Conservation (phyloP, 2,797 vertebrate species). For the Microctenopoma lineatum region DNA sequence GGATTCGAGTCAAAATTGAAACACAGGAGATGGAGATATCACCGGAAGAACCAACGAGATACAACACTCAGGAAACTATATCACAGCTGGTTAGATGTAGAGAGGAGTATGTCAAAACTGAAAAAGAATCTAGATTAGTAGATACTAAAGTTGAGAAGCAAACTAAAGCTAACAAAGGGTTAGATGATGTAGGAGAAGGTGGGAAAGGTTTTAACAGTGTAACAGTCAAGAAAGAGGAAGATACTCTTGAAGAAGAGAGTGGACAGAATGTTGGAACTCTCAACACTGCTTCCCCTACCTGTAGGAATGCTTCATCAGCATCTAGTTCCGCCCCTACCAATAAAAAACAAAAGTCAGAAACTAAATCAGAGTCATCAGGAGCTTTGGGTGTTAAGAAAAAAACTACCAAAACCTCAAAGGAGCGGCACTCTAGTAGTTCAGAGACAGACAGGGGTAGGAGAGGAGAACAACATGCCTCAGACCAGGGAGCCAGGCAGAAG, state of each 20-base stretch:
- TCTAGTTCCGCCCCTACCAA: constrained; percentile 76
- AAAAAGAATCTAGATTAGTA: constrained; percentile 58
- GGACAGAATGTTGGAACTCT: constrained; percentile 9
- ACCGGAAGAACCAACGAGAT: constrained; percentile 38
- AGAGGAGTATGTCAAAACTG: constrained; percentile 32
- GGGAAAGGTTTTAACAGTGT: neutral
- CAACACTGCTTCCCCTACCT: neutral
- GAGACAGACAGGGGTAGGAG: constrained; percentile 79
- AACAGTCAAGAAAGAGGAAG: constrained; percentile 20
- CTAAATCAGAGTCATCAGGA: constrained; percentile 66
- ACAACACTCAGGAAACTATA: constrained; percentile 20
- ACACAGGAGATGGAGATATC: constrained; percentile 40
- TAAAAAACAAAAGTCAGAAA: constrained; percentile 73
- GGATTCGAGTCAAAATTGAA: constrained; percentile 62
- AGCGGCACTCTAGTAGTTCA: constrained; percentile 79
- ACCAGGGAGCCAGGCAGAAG: constrained; percentile 67
- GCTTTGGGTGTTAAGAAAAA: constrained; percentile 68
- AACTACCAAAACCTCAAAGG: constrained; percentile 67
- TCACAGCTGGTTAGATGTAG: constrained; percentile 16
- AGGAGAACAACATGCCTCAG: constrained; percentile 31
- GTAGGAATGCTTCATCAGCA: constrained; percentile 61
- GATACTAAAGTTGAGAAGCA: constrained; percentile 43
- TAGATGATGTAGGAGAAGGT: constrained; percentile 35
- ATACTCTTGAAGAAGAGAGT: constrained; percentile 18
- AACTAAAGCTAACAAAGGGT: constrained; percentile 66